A percentile compares a stretch with the other conserved stretches of the same genome.
Conservation (phyloP, 2,888 invertebrate genomes). For the Spisula subtruncata region DNA sequence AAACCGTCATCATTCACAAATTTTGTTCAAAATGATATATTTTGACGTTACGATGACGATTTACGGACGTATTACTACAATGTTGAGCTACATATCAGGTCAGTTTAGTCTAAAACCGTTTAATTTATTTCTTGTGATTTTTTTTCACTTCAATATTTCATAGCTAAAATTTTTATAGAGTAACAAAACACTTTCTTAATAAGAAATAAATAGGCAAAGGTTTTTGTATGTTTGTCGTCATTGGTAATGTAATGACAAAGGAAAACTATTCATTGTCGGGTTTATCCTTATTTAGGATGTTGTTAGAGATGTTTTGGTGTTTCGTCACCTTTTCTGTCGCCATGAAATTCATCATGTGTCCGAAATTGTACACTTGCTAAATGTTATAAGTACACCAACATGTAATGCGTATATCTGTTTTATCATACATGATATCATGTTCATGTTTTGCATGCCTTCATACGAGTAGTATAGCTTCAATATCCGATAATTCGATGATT, state of each 20-base stretch:
- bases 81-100: background rate
- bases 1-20: conserved; percentile 15
- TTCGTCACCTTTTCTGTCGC: background rate
- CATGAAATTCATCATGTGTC: background rate
- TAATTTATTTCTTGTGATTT: background rate
- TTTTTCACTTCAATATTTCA: background rate
- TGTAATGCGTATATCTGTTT: too few relatives aligned
- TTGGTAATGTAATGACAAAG: background rate
- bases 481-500: too few relatives aligned
- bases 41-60: background rate
- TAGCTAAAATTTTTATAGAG: background rate
- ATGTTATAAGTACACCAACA: too few relatives aligned
- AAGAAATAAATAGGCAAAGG: background rate
- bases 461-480: too few relatives aligned
- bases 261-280: too few relatives aligned
- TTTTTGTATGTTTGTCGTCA: background rate
- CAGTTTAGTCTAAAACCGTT: background rate
- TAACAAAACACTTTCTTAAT: conserved; percentile 11
- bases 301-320: background rate
- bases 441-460: too few relatives aligned
- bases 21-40: background rate
- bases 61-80: background rate
- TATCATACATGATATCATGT: too few relatives aligned
- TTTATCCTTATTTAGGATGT: background rate
- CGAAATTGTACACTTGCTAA: too few relatives aligned